Evolutionary conservation across 2,113 vertebrate species (phyloP).

Genomic region (Nothobranchius kuhntae): DNA sequence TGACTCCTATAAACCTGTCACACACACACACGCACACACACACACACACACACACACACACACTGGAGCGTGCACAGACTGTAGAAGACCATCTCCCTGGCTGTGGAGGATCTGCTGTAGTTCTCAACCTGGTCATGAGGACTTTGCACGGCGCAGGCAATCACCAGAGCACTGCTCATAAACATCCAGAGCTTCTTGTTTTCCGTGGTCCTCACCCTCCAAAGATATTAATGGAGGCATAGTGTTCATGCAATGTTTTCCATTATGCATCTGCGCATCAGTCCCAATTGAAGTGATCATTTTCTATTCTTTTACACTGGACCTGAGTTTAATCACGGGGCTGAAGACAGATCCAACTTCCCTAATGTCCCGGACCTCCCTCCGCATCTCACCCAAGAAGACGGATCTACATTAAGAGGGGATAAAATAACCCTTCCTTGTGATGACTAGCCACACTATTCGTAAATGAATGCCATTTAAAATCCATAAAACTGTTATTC

Average conservation of each 20-base stretch:
- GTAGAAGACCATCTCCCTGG: constrained; percentile 66
- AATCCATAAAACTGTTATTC: constrained; percentile 81
- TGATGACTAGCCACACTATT: constrained; percentile 72
- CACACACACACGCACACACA: constrained; percentile 66
- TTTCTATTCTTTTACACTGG: constrained; percentile 44
- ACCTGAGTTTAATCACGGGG: constrained; percentile 66
- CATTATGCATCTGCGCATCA: constrained; percentile 59
- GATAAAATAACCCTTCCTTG: constrained; percentile 75
- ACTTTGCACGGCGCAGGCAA: constrained; percentile 49
- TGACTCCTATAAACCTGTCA: constrained; percentile 79
- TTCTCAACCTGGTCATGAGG: constrained; percentile 47
- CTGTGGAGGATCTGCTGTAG: constrained; percentile 57
- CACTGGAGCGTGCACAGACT: constrained; percentile 63
- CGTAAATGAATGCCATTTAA: constrained; percentile 78
- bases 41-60: constrained; percentile 67
- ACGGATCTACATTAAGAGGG: constrained; percentile 73
- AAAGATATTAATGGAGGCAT: constrained; percentile 55
- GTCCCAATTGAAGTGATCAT: constrained; percentile 43
- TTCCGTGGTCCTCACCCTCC: constrained; percentile 43
- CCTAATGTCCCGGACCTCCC: constrained; percentile 70
- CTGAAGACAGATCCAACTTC: constrained; percentile 70
- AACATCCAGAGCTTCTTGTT: constrained; percentile 55
- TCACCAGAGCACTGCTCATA: constrained; percentile 54
- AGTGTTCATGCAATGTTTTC: constrained; percentile 51
- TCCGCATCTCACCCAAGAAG: constrained; percentile 62